Base-by-base conservation (phyloP, 2,888 invertebrate genomes). In the Sipunculus nudus region DNA sequence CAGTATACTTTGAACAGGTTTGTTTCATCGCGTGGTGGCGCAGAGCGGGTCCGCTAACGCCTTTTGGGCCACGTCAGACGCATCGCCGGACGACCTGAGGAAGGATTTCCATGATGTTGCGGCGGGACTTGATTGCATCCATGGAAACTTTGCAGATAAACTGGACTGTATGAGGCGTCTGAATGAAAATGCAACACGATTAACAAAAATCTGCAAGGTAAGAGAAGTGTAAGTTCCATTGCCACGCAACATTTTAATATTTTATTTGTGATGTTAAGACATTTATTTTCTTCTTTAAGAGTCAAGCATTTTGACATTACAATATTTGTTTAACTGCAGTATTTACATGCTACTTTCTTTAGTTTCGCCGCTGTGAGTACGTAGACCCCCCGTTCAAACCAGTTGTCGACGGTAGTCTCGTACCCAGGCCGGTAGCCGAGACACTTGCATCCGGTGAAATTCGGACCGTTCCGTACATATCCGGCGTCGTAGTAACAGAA, bases 1-100 rank as follows among this genome's bases (percentile, higher is more conserved):
- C n/a, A n/a, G n/a, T n/a, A n/a, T n/a, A n/a, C n/a, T n/a, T n/a
- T n/a, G n/a, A 47, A 21, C 45, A 61, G 71, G 73, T 13, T 48
- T 75, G n/a, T 74, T 76, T 50, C 68, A 70, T 1, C 53, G 71
- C 19, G 65, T 63, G 2, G 74, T 75, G 4, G 67, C 68, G 5
- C 67, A 74, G 56, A 74, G 74, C 48, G 75, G 75, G 26, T 55
- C 70, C n/a, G 61, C 67, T 19, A 61, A 64, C 21, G 64, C 68
- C 21, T 50, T 64, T 56, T 67, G 66, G 68, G 66, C 67, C 23
- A 63, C 59, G 19, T 56, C 57, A 43, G 29, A 38, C 2, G 40
- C 50, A 8, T 26, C 58, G 4, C 4, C 6, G 1, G 26, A 31
- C 1, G 45, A 55, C 13, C 43, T 50, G 29, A n/a, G 8, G 40